Conservation (phyloP, 2,888 invertebrate species). For the Pachliopta kotzebuea region DNA sequence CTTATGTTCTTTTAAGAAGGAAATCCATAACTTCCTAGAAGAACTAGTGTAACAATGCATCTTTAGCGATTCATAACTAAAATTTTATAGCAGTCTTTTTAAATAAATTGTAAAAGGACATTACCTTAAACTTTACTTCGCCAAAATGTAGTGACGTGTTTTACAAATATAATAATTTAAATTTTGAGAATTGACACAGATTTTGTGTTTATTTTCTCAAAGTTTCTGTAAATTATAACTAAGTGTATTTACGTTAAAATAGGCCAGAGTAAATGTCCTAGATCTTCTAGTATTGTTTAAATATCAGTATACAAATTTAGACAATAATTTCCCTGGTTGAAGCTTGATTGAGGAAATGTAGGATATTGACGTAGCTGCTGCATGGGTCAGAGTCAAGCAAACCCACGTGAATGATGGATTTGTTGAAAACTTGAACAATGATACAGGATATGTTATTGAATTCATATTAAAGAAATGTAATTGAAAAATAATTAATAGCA, state of each 20-base stretch:
- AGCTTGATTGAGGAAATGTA: background rate
- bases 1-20: conserved; percentile 5
- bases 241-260: background rate
- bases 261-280: background rate
- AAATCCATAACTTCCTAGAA: conserved; percentile 10
- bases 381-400: background rate
- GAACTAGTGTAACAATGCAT: conserved; percentile 8
- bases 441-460: too few relatives aligned
- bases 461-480: too few relatives aligned
- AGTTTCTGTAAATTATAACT: background rate
- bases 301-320: background rate
- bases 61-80: background rate
- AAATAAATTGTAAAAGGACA: background rate
- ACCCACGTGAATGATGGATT: background rate
- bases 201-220: background rate
- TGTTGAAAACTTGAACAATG: too few relatives aligned
- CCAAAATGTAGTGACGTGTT: too few relatives aligned
- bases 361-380: background rate
- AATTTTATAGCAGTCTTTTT: background rate
- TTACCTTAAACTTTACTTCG: too few relatives aligned
- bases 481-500: too few relatives aligned
- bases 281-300: background rate
- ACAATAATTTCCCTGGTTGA: conserved; percentile 1
- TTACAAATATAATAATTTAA: too few relatives aligned
- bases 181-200: too few relatives aligned